These are phyloP conservation scores for Caenorhabditis plicata DNA, from an alignment of 2,888 invertebrate genomes.

Conservation along the genomic window DNA sequence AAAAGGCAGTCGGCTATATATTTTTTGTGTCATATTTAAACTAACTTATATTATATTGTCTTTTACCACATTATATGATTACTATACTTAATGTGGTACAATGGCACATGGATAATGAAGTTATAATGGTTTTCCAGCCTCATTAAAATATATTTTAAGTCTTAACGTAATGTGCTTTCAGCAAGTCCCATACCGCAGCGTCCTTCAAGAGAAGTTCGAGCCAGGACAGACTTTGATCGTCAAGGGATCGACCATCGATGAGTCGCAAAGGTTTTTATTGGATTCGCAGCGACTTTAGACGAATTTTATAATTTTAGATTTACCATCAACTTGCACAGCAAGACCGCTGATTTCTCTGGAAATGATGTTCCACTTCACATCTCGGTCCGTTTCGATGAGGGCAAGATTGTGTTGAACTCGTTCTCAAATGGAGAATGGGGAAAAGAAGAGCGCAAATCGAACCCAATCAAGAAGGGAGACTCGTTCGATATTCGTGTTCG, in stretches of 20 bases:
- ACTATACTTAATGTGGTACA: conserved; percentile 30
- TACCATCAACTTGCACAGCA: conserved; percentile 63
- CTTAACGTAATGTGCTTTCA: conserved; percentile 26
- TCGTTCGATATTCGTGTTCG: conserved; percentile 55
- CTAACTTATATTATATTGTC: too few species aligned
- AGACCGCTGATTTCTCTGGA: conserved; percentile 63
- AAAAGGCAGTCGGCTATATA: too few species aligned
- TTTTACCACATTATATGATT: conserved; percentile 35
- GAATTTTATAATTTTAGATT: too few species aligned
- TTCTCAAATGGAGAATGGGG: conserved; percentile 61
- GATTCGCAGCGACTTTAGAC: too few species aligned
- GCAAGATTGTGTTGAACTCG: conserved; percentile 64
- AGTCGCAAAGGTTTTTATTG: conserved; percentile 56
- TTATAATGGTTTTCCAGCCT: conserved; percentile 9
- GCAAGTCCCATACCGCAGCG: conserved; percentile 62
- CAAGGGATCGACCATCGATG: conserved; percentile 62
- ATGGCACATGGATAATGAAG: conserved; percentile 39
- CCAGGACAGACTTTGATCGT: conserved; percentile 64
- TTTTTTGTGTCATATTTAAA: too few species aligned
- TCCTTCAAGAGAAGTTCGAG: conserved; percentile 62
- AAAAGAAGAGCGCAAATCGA: conserved; percentile 56
- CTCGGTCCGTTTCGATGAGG: conserved; percentile 64
- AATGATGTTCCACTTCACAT: conserved; percentile 64
- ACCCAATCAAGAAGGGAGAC: conserved; percentile 58
- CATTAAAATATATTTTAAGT: not conserved